phyloP scores from a whole-genome alignment of 2,113 vertebrate species.

The Gorilla gorilla region DNA sequence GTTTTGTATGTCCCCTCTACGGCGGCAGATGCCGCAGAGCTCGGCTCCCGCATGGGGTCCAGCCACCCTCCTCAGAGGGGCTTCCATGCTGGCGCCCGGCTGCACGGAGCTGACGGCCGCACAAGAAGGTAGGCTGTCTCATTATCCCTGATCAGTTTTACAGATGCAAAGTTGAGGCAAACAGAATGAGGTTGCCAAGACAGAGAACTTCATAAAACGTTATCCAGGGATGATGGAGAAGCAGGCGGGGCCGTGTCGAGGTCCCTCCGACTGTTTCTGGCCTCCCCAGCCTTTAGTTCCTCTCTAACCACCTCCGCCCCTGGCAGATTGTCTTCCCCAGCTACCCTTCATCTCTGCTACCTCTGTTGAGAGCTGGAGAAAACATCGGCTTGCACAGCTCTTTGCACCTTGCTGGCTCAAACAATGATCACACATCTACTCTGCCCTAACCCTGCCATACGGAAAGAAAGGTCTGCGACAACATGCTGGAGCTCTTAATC shows the following conservation, averaged over 20 bases:
- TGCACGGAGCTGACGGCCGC: neutral
- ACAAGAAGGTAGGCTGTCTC: neutral
- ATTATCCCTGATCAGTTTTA: neutral
- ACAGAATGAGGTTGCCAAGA: neutral
- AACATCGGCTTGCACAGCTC: neutral
- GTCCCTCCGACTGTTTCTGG: neutral
- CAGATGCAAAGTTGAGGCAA: neutral
- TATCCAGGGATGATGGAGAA: neutral
- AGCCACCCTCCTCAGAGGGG: neutral
- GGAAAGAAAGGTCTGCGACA: neutral
- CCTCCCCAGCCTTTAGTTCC: neutral
- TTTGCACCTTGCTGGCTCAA: neutral
- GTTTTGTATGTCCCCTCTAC: neutral
- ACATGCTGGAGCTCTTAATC: neutral
- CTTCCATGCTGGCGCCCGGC: neutral
- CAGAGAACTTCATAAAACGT: neutral
- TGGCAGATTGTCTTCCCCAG: neutral
- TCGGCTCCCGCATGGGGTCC: too few relatives aligned
- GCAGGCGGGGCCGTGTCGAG: neutral
- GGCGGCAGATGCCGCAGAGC: rapidly evolving
- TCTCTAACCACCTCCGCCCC: rapidly evolving
- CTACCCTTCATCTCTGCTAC: neutral
- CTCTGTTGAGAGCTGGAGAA: neutral
- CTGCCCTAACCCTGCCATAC: neutral
- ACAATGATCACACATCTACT: neutral